Evolutionary conservation across 1,140 invertebrate species (phyloP).

Genomic region (Potamilus streckersoni): DNA sequence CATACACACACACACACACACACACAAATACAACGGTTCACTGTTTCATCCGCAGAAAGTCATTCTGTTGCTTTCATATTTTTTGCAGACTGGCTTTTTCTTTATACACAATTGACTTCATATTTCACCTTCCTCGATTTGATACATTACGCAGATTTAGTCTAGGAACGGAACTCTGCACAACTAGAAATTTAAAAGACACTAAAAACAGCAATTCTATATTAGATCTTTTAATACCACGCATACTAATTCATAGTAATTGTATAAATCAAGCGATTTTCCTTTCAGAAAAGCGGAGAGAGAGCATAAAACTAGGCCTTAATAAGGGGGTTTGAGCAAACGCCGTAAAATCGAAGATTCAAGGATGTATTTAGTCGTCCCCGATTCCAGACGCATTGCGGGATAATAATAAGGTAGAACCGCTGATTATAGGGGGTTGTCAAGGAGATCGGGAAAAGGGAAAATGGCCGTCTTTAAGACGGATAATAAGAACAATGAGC

Average conservation of each 20-base stretch:
- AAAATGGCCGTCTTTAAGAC: too few relatives aligned
- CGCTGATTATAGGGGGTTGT: slow-evolving; percentile 4
- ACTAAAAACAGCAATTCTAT: slow-evolving; percentile 29
- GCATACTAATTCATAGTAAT: slow-evolving; percentile 29
- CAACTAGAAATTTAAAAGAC: slow-evolving; percentile 19
- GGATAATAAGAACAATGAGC: too few relatives aligned
- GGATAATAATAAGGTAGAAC: slow-evolving; percentile 20
- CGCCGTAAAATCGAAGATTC: slow-evolving; percentile 28
- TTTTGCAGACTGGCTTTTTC: too few relatives aligned
- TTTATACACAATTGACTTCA: too few relatives aligned
- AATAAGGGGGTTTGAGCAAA: slow-evolving; percentile 19
- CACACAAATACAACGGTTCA: too few relatives aligned
- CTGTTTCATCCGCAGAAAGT: too few relatives aligned
- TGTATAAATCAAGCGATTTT: slow-evolving; percentile 31
- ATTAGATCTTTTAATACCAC: slow-evolving; percentile 32
- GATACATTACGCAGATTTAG: too few relatives aligned
- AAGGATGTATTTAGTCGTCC: slow-evolving; percentile 33
- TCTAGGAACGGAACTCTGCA: slow-evolving; percentile 2
- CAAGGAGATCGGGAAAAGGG: too few relatives aligned
- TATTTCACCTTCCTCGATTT: too few relatives aligned
- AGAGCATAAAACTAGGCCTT: slow-evolving; percentile 22
- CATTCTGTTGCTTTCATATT: too few relatives aligned
- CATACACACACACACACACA: too few relatives aligned
- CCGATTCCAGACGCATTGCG: slow-evolving; percentile 25
- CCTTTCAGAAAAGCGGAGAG: slow-evolving; percentile 29